phyloP scores from a whole-genome alignment of 2,888 invertebrate genomes.

The Aradus depressus region DNA sequence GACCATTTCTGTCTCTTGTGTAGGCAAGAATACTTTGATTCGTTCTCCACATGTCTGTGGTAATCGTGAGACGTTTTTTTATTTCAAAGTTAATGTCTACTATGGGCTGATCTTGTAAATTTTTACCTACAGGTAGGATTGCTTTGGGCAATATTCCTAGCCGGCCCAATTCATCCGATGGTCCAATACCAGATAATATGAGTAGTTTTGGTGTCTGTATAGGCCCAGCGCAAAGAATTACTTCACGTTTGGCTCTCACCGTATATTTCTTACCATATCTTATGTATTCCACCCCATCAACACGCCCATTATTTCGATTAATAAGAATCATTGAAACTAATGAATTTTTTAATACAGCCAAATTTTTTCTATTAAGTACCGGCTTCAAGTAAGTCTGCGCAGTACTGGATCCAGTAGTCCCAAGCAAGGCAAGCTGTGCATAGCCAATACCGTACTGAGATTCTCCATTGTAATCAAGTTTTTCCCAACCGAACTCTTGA shows the following conservation, averaged over 20 bases:
- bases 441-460: conserved; percentile 7
- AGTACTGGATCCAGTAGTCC: conserved; percentile 16
- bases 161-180: conserved; percentile 5
- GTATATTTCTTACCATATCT: conserved; percentile 10
- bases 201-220: conserved; percentile 24
- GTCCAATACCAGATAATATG: conserved; percentile 27
- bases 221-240: conserved; percentile 25
- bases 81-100: conserved; percentile 3
- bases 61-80: not conserved
- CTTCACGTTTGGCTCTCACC: conserved; percentile 19
- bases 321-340: conserved; percentile 18
- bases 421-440: conserved; percentile 9
- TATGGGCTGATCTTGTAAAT: conserved; percentile 16
- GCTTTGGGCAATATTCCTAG: conserved; percentile 3
- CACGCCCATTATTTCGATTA: conserved; percentile 16
- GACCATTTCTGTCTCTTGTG: conserved; percentile 2
- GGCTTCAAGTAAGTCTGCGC: conserved; percentile 21
- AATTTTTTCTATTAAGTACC: conserved; percentile 13
- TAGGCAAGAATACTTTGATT: conserved; percentile 2
- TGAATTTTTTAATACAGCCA: conserved; percentile 20
- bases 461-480: conserved; percentile 17
- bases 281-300: conserved; percentile 18
- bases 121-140: conserved; percentile 14
- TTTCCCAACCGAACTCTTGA: conserved; percentile 14
- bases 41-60: not conserved